Evolutionary conservation across 2,888 invertebrate genomes (phyloP).

Genomic region (Strigamia maritima): DNA sequence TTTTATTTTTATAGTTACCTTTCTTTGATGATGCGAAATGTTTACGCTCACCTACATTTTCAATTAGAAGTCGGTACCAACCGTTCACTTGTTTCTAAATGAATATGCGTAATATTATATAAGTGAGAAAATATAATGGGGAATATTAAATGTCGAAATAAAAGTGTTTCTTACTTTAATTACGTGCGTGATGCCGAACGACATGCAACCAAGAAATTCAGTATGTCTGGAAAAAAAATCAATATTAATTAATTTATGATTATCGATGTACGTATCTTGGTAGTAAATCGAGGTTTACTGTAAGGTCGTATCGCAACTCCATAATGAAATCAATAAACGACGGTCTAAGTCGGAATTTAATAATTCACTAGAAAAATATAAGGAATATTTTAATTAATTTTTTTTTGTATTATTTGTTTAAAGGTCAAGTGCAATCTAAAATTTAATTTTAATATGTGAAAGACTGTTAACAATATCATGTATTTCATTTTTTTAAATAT

Average conservation of each 20-base stretch:
- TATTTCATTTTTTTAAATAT: too few species aligned
- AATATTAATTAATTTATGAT: neutral
- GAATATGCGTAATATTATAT: neutral
- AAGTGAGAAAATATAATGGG: neutral
- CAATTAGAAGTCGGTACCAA: conserved; percentile 7
- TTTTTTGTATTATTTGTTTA: neutral
- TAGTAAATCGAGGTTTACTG: neutral
- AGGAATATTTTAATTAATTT: neutral
- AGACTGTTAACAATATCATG: too few species aligned
- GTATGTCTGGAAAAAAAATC: neutral
- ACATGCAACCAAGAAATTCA: conserved; percentile 25
- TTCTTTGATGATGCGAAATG: neutral
- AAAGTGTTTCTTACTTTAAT: neutral
- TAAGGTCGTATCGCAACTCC: neutral
- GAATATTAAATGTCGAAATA: too few species aligned
- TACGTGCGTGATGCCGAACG: conserved; percentile 10
- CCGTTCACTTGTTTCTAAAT: neutral
- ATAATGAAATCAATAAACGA: neutral
- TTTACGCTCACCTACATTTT: neutral
- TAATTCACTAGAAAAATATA: neutral
- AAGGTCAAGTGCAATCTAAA: too few species aligned
- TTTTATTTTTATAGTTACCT: neutral
- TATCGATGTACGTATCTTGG: neutral
- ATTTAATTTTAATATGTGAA: too few species aligned
- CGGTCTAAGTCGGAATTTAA: neutral